Conservation (phyloP, 2,797 vertebrate species). For the Carapus acus region DNA sequence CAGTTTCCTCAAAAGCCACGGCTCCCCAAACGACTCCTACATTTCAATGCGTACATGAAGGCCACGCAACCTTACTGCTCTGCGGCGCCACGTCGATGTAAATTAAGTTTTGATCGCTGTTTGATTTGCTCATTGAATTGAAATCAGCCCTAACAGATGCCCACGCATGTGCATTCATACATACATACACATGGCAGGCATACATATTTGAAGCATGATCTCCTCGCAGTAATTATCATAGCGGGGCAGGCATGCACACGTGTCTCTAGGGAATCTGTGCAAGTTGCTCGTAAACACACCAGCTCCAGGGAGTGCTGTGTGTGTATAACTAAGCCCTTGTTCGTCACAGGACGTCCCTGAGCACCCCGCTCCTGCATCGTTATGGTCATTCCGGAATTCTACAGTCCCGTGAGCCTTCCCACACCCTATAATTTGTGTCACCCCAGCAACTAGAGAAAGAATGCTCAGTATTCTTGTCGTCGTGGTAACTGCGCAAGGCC, state of each 20-base stretch:
- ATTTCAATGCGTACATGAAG: conserved; percentile 11
- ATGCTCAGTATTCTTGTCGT: conserved; percentile 65
- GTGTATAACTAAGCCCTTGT: conserved; percentile 61
- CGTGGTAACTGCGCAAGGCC: conserved; percentile 57
- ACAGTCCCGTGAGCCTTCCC: conserved; percentile 61
- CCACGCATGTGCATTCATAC: conserved; percentile 15
- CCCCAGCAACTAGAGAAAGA: conserved; percentile 67
- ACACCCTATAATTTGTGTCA: conserved; percentile 70
- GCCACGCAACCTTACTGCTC: conserved; percentile 10
- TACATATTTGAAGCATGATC: conserved; percentile 41
- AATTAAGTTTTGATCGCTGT: conserved; percentile 20
- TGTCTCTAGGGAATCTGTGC: conserved; percentile 59
- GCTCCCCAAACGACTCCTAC: conserved; percentile 8
- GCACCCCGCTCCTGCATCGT: conserved; percentile 53
- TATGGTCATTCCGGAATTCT: conserved; percentile 62
- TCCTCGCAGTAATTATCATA: conserved; percentile 57
- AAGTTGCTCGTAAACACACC: conserved; percentile 56
- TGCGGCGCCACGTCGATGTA: conserved; percentile 17
- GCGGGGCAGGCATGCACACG: conserved; percentile 62
- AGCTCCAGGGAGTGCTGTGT: conserved; percentile 54
- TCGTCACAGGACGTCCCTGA: conserved; percentile 66
- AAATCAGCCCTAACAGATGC: conserved; percentile 21
- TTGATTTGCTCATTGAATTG: conserved; percentile 29
- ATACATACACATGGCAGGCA: conserved; percentile 24
- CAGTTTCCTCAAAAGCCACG: conserved; percentile 10